These are phyloP conservation scores for Rattus rattus DNA, from an alignment of 2,113 vertebrate genomes.

Conservation along the genomic window DNA sequence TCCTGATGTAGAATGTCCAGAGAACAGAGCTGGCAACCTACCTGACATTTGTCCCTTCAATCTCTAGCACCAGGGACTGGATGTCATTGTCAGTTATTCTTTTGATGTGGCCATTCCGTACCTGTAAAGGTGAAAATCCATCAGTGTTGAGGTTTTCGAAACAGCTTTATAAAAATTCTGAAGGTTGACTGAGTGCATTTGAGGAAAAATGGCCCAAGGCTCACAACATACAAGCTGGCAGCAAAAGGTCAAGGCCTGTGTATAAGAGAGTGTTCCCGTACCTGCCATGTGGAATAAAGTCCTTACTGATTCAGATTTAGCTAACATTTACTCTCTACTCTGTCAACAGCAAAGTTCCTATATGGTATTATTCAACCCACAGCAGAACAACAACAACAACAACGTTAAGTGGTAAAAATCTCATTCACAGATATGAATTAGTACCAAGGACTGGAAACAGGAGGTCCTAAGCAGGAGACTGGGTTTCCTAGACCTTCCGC, in stretches of 20 bases:
- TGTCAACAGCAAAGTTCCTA: background rate
- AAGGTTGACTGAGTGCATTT: background rate
- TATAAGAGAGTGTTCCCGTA: background rate
- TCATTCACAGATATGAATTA: background rate
- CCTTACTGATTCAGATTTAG: conserved; percentile 30
- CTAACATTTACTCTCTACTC: background rate
- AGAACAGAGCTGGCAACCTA: conserved; percentile 71
- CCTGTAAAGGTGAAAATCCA: conserved; percentile 83
- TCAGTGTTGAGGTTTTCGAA: conserved; percentile 5
- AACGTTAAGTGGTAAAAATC: background rate
- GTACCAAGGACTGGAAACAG: background rate
- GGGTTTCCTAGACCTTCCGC: background rate
- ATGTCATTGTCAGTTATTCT: conserved; percentile 97
- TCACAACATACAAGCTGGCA: background rate
- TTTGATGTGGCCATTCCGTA: conserved; percentile 97
- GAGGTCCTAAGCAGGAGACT: background rate
- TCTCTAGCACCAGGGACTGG: conserved; percentile 95
- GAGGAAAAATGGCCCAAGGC: background rate
- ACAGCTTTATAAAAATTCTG: background rate
- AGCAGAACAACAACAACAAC: background rate
- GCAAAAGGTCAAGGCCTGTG: background rate
- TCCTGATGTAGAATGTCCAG: background rate
- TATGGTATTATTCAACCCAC: background rate
- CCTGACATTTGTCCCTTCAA: conserved; percentile 97
- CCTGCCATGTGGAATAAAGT: background rate